Evolutionary conservation across 2,113 vertebrate species (phyloP).

Genomic region (Bubo bubo): DNA sequence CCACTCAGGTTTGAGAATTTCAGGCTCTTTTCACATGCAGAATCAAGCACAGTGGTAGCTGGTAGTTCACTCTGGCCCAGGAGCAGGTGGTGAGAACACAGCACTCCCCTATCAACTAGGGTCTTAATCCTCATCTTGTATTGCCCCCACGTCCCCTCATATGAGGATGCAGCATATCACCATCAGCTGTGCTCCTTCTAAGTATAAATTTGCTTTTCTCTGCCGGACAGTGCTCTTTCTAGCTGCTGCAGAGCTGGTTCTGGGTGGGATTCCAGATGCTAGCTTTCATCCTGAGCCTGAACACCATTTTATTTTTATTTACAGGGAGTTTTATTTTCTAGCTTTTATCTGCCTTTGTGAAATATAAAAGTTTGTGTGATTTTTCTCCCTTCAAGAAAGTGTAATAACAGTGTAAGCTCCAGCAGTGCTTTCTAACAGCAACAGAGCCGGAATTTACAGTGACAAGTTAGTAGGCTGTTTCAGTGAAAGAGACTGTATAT

Average conservation of each 20-base stretch:
- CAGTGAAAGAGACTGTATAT: not conserved
- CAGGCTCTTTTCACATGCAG: not conserved
- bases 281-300: not conserved
- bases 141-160: rapidly evolving
- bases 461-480: not conserved
- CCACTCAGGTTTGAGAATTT: not conserved
- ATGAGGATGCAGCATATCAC: not conserved
- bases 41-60: not conserved
- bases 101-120: not conserved
- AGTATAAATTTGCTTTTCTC: not conserved
- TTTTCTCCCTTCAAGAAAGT: not conserved
- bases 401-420: not conserved
- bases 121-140: not conserved
- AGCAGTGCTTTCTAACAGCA: not conserved
- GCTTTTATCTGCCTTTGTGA: not conserved
- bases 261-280: not conserved
- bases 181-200: not conserved
- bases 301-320: not conserved
- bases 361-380: not conserved
- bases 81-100: not conserved
- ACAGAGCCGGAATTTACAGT: not conserved
- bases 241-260: not conserved
- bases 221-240: not conserved
- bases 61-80: not conserved
- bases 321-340: not conserved